A percentile compares a stretch with the other conserved stretches of the same genome.
Conservation (phyloP, 2,888 invertebrate genomes). For the Ceramica pisi region DNA sequence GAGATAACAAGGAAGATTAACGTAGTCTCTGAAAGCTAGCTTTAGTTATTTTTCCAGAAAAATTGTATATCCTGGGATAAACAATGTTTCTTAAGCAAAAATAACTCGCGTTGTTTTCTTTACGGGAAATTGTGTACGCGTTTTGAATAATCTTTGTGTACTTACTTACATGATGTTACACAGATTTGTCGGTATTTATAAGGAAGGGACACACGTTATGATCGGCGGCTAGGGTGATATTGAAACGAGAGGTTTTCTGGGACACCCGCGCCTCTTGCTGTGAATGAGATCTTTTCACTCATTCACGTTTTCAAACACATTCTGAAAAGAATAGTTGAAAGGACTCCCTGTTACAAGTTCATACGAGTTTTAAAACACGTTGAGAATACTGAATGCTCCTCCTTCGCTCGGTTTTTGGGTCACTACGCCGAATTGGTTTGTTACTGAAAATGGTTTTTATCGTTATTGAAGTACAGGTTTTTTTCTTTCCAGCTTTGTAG, state of each 20-base stretch:
- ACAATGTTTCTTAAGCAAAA: constrained; percentile 42
- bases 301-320: constrained; percentile 35
- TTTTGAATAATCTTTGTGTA: constrained; percentile 42
- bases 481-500: constrained; percentile 41
- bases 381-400: constrained; percentile 42
- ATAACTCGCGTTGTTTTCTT: constrained; percentile 45
- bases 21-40: constrained; percentile 26
- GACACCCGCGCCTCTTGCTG: constrained; percentile 4
- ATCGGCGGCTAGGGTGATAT: constrained; percentile 35
- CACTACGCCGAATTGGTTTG: constrained; percentile 50
- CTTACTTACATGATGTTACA: constrained; percentile 6
- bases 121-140: constrained; percentile 37
- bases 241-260: constrained; percentile 24
- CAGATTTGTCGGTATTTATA: constrained; percentile 40
- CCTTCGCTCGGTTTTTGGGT: constrained; percentile 37
- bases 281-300: constrained; percentile 44
- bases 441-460: constrained; percentile 44
- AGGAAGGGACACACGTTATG: constrained; percentile 27
- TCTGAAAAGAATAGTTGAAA: constrained; percentile 56
- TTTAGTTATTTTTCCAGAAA: constrained; percentile 21
- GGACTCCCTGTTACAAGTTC: constrained; percentile 53
- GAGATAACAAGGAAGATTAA: constrained; percentile 55
- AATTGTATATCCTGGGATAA: constrained; percentile 31
- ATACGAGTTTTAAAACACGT: constrained; percentile 54
- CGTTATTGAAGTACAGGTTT: constrained; percentile 43